phyloP scores from a whole-genome alignment of 92 coral and sea anemone genomes.

The Ricordea florida region DNA sequence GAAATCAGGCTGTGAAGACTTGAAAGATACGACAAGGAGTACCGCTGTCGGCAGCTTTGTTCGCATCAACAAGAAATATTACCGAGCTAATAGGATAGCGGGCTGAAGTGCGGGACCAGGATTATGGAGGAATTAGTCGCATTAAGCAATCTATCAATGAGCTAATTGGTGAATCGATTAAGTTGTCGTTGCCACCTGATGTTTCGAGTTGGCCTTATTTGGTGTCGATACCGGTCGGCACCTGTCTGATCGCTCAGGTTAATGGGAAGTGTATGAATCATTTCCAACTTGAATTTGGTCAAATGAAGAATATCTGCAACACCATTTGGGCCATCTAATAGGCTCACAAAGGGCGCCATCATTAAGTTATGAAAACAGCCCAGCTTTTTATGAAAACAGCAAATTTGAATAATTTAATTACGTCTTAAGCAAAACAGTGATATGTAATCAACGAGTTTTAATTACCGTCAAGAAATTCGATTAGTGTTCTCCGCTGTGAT shows the following conservation, averaged over 20 bases:
- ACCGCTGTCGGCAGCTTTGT: conserved; percentile 75
- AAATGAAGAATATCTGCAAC: background rate
- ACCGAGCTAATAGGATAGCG: conserved; percentile 74
- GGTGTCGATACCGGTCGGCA: conserved; percentile 26
- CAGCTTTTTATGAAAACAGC: conserved; percentile 61
- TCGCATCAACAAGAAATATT: conserved; percentile 60
- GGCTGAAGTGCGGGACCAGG: conserved; percentile 67
- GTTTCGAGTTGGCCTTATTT: conserved; percentile 22
- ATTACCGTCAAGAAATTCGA: conserved; percentile 71
- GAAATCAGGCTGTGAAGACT: conserved; percentile 14
- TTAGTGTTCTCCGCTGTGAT: conserved; percentile 49
- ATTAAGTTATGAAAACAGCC: conserved; percentile 52
- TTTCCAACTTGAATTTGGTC: background rate
- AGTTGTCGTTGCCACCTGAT: conserved; percentile 44
- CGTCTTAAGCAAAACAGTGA: conserved; percentile 68
- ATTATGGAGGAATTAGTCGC: conserved; percentile 88
- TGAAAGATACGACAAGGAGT: conserved; percentile 28
- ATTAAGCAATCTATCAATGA: conserved; percentile 85
- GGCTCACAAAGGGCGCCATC: conserved; percentile 13
- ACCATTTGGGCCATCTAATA: background rate
- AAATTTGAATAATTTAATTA: conserved; percentile 86
- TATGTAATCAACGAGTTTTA: conserved; percentile 78
- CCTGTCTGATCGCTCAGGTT: conserved; percentile 18
- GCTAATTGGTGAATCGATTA: conserved; percentile 90
- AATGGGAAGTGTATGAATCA: conserved; percentile 13